Evolutionary conservation across 2,797 vertebrate genomes (phyloP).

Genomic region (Scarus forsteni): DNA sequence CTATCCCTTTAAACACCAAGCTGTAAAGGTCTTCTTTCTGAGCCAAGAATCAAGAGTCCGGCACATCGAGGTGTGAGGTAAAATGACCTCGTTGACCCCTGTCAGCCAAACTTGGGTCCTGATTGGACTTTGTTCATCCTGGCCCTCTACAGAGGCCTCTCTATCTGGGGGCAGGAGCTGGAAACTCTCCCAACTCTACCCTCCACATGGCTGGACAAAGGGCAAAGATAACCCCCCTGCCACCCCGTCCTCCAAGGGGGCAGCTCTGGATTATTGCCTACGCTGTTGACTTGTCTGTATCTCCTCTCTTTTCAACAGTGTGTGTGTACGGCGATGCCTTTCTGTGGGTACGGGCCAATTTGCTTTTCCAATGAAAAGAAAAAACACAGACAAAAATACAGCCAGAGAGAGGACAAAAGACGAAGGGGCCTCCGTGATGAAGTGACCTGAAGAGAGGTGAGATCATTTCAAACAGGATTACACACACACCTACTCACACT

Average conservation of each 20-base stretch:
- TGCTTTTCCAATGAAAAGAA: constrained; percentile 69
- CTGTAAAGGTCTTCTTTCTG: constrained; percentile 12
- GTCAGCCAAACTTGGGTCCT: constrained; percentile 35
- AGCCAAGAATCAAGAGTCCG: constrained; percentile 13
- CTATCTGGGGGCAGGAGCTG: constrained; percentile 64
- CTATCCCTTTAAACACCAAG: no score
- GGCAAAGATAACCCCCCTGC: constrained; percentile 69
- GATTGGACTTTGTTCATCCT: constrained; percentile 45
- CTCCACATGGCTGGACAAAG: constrained; percentile 60
- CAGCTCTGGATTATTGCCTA: constrained; percentile 54
- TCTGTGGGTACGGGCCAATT: constrained; percentile 50
- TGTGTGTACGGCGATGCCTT: constrained; percentile 21
- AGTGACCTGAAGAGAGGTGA: constrained; percentile 80
- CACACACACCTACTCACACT: constrained; percentile 29
- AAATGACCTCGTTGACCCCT: constrained; percentile 49
- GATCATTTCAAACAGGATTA: constrained; percentile 75
- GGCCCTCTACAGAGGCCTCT: constrained; percentile 58
- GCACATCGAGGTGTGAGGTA: constrained; percentile 45
- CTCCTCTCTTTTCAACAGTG: constrained; percentile 43
- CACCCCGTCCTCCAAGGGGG: constrained; percentile 59
- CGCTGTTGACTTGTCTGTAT: constrained; percentile 66
- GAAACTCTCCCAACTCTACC: constrained; percentile 65
- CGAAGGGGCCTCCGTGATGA: constrained; percentile 68
- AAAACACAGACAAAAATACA: constrained; percentile 70
- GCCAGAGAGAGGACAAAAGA: constrained; percentile 65